A percentile compares a stretch with the other conserved stretches of the same genome.
These are phyloP conservation scores for Menidia beryllina DNA, from an alignment of 2,113 vertebrate genomes.

Conservation along the genomic window DNA sequence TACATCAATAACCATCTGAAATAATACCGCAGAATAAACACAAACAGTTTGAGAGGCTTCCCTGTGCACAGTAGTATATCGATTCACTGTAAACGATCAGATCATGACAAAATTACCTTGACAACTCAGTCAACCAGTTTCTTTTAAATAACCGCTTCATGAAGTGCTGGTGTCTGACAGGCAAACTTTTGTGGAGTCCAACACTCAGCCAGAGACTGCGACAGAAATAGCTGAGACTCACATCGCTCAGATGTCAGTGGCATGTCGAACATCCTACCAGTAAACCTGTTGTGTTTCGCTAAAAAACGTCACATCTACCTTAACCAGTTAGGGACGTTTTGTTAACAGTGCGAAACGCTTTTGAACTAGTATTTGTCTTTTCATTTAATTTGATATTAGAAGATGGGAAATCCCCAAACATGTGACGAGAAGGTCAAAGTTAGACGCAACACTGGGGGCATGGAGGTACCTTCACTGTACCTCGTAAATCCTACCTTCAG, in stretches of 20 bases:
- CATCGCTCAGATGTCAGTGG: constrained; percentile 68
- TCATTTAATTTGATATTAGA: background rate
- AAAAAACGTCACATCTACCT: background rate
- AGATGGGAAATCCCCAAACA: constrained; percentile 67
- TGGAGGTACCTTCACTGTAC: constrained; percentile 6
- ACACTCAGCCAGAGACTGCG: constrained; percentile 49
- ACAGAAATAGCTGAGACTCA: constrained; percentile 87
- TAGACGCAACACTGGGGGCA: constrained; percentile 5
- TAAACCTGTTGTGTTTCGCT: background rate
- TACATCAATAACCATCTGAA: background rate
- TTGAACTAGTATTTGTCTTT: background rate
- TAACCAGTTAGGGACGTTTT: no score
- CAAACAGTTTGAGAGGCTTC: background rate
- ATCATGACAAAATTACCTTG: constrained; percentile 55
- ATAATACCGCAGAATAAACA: background rate
- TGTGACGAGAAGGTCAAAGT: constrained; percentile 71
- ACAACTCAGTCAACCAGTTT: constrained; percentile 52
- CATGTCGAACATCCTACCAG: constrained; percentile 19
- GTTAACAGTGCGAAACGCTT: background rate
- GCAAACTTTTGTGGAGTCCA: constrained; percentile 59
- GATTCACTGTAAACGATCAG: background rate
- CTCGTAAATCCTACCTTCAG: background rate
- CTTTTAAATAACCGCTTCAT: constrained; percentile 46
- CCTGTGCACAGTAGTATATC: background rate
- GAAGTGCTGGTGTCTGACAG: constrained; percentile 42